These are phyloP conservation scores for Diogma glabrata DNA, from an alignment of 2,888 invertebrate species.

Conservation along the genomic window DNA sequence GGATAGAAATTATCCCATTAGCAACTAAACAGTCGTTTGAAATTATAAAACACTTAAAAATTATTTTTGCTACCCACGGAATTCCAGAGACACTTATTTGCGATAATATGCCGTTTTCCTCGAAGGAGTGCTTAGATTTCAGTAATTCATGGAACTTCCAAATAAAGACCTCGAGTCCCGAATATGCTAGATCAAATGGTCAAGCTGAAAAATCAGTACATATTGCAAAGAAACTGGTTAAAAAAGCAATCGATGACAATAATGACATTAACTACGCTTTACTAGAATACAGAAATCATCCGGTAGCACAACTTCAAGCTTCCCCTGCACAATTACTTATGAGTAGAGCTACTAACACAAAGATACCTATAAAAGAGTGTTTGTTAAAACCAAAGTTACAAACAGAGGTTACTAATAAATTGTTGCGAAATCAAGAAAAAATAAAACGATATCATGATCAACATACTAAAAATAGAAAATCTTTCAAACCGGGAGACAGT, in stretches of 20 bases:
- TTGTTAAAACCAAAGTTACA: neutral
- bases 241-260: neutral
- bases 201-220: neutral
- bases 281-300: constrained; percentile 2
- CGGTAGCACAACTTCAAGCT: neutral
- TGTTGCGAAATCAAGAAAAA: neutral
- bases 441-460: neutral
- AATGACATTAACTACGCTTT: neutral
- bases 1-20: constrained; percentile 12
- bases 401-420: too few species aligned
- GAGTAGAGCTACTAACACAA: neutral
- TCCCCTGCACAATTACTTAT: too few species aligned
- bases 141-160: neutral
- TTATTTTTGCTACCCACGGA: constrained; percentile 15
- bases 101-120: constrained; percentile 8
- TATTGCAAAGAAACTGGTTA: neutral
- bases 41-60: constrained; percentile 14
- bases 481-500: too few species aligned
- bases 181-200: neutral
- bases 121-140: neutral
- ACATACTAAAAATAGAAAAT: too few species aligned
- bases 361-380: neutral
- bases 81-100: constrained; percentile 1
- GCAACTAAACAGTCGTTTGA: constrained; percentile 1
- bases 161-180: neutral